Percentiles rank a stretch among this genome's conserved stretches.
Evolutionary conservation across 1,140 invertebrate genomes (phyloP).

Genomic region (Drosophila pachea): DNA sequence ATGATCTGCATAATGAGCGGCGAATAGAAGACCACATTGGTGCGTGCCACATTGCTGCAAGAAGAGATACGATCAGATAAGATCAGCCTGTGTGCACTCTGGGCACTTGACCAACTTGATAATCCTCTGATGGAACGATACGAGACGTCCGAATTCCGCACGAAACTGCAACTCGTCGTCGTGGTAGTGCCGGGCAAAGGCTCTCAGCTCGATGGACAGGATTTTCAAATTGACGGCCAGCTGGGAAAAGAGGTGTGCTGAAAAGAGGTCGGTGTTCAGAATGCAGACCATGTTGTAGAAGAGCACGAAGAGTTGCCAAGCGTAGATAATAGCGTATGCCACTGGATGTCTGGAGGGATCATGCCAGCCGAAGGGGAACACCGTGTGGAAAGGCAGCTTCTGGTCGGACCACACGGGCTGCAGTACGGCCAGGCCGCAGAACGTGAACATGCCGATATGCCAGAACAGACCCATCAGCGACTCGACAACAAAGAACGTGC

Average conservation of each 20-base stretch:
- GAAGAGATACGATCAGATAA: not conserved
- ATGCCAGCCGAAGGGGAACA: slow-evolving; percentile 39
- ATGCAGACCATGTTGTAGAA: slow-evolving; percentile 20
- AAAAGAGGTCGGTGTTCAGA: slow-evolving; percentile 9
- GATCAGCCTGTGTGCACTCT: not conserved
- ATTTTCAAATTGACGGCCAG: slow-evolving; percentile 29
- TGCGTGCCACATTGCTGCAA: slow-evolving; percentile 29
- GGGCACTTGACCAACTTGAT: slow-evolving; percentile 14
- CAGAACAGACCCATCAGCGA: not conserved
- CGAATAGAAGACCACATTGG: slow-evolving; percentile 44
- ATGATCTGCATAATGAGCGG: slow-evolving; percentile 45
- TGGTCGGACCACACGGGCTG: slow-evolving; percentile 37
- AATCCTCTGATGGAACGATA: slow-evolving; percentile 40
- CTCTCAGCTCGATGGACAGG: slow-evolving; percentile 35
- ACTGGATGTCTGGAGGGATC: slow-evolving; percentile 30
- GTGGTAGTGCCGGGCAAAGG: not conserved
- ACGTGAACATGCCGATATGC: not conserved
- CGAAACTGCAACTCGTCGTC: slow-evolving; percentile 1
- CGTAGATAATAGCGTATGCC: slow-evolving; percentile 18
- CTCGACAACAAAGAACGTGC: slow-evolving; percentile 13
- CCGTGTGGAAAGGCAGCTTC: slow-evolving; percentile 41
- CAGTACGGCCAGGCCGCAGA: slow-evolving; percentile 15
- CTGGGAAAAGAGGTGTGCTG: slow-evolving; percentile 29
- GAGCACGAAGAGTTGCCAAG: slow-evolving; percentile 12
- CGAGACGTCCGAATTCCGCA: slow-evolving; percentile 15